phyloP scores from a whole-genome alignment of 1,140 invertebrate genomes.

The Spodoptera litura region DNA sequence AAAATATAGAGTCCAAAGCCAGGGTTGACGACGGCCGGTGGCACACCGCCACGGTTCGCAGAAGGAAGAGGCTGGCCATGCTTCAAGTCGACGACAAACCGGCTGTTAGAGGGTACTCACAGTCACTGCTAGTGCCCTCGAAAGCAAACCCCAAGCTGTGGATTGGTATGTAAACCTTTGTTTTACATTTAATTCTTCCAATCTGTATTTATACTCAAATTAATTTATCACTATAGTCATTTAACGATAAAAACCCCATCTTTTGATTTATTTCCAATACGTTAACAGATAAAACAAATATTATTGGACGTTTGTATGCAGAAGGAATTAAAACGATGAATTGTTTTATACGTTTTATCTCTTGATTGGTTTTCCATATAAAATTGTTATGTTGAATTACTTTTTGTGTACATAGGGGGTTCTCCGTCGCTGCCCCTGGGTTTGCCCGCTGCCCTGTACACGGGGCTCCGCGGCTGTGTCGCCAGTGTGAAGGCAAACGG shows the following conservation, averaged over 20 bases:
- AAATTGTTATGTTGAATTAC: constrained; percentile 3
- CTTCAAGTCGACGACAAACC: constrained; percentile 90
- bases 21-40: constrained; percentile 90
- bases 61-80: constrained; percentile 89
- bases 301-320: constrained; percentile 10
- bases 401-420: constrained; percentile 71
- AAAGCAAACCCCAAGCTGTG: constrained; percentile 92
- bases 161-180: constrained; percentile 87
- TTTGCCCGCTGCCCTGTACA: constrained; percentile 78
- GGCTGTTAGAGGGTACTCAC: constrained; percentile 88
- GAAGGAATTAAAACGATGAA: constrained; percentile 16
- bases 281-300: constrained; percentile 29
- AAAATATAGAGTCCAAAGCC: constrained; percentile 84
- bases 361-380: constrained; percentile 6
- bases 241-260: constrained; percentile 15
- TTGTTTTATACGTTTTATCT: constrained; percentile 6
- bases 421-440: constrained; percentile 82
- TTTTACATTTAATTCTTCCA: constrained; percentile 4
- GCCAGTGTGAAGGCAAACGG: constrained; percentile 81
- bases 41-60: constrained; percentile 89
- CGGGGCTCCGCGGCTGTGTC: constrained; percentile 80
- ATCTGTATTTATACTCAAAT: constrained; percentile 19
- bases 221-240: background rate
- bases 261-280: constrained; percentile 29
- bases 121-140: constrained; percentile 88